These are phyloP conservation scores for Channa maculata DNA, from an alignment of 2,113 vertebrate species.

Conservation along the genomic window DNA sequence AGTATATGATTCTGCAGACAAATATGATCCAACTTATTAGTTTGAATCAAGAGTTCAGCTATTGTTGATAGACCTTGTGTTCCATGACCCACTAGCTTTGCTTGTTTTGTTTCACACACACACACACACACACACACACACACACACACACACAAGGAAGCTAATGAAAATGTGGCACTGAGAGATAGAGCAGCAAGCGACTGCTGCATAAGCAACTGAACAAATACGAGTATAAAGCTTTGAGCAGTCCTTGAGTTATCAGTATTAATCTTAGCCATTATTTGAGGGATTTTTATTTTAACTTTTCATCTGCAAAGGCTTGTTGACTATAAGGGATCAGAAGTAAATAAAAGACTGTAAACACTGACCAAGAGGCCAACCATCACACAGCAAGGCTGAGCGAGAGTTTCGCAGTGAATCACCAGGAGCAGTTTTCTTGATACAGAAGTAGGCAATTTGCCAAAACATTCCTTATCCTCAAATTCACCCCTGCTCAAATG, in stretches of 20 bases:
- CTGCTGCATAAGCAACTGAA: slow-evolving; percentile 4
- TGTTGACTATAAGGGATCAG: slow-evolving; percentile 40
- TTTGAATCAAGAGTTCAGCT: slow-evolving; percentile 9
- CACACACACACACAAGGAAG: not conserved
- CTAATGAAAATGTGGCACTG: not conserved
- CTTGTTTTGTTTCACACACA: not conserved
- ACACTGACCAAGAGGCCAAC: slow-evolving; percentile 18
- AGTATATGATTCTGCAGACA: not conserved
- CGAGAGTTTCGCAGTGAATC: slow-evolving; percentile 27
- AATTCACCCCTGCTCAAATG: slow-evolving; percentile 51
- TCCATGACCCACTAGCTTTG: not conserved
- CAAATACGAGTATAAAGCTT: slow-evolving; percentile 10
- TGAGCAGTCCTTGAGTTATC: slow-evolving; percentile 30
- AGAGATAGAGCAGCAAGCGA: not conserved
- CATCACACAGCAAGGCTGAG: not conserved
- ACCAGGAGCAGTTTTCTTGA: slow-evolving; percentile 40
- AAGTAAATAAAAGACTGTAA: slow-evolving; percentile 37
- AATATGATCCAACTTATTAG: not conserved
- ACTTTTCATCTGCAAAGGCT: slow-evolving; percentile 15
- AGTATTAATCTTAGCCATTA: slow-evolving; percentile 33
- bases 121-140: not conserved
- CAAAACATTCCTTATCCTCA: slow-evolving; percentile 48
- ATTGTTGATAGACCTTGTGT: not conserved
- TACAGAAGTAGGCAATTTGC: slow-evolving; percentile 38
- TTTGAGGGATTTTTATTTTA: not conserved